Conservation (phyloP, 2,797 vertebrate species). For the Halcyon chelicuti region DNA sequence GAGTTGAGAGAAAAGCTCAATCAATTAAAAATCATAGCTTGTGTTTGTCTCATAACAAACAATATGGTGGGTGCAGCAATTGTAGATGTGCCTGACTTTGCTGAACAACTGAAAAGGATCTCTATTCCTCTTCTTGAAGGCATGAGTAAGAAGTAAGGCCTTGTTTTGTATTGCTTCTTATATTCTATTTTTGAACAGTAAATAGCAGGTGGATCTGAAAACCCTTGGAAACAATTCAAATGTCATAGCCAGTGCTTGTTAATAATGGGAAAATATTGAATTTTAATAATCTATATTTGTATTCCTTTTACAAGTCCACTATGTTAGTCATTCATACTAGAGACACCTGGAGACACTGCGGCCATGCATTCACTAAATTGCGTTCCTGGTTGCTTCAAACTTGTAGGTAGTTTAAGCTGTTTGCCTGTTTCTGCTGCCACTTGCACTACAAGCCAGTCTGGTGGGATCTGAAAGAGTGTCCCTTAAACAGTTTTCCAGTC, state of each 20-base stretch:
- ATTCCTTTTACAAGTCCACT: not conserved
- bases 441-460: not conserved
- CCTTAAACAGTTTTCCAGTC: not conserved
- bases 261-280: not conserved
- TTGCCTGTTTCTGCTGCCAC: not conserved
- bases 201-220: not conserved
- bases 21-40: constrained; percentile 85
- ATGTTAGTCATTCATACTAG: not conserved
- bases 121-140: constrained; percentile 88
- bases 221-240: not conserved
- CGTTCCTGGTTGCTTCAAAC: not conserved
- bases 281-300: not conserved
- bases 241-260: not conserved
- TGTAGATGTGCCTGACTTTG: constrained; percentile 83
- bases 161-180: not conserved
- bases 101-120: constrained; percentile 88
- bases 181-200: not conserved
- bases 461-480: not conserved
- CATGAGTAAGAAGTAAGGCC: constrained; percentile 88
- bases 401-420: not conserved
- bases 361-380: not conserved
- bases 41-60: constrained; percentile 89
- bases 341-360: not conserved
- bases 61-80: constrained; percentile 85
- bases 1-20: constrained; percentile 87